phyloP scores from a whole-genome alignment of 2,113 vertebrate species.

The Asarcornis scutulata region DNA sequence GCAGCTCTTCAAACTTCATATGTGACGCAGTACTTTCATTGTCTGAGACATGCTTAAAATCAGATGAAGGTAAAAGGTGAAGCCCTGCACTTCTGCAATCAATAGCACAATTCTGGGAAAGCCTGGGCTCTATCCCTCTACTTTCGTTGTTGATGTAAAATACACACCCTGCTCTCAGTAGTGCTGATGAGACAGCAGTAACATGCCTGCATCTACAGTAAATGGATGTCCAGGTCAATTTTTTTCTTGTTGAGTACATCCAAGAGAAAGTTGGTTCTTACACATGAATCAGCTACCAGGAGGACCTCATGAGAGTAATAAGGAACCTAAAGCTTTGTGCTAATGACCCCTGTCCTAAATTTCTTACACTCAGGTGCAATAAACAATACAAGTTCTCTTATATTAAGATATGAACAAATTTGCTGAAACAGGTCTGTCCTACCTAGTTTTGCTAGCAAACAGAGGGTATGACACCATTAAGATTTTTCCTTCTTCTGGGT shows the following conservation, averaged over 20 bases:
- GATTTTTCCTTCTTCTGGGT: neutral
- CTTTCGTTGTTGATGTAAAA: neutral
- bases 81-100: neutral
- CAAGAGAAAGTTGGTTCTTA: neutral
- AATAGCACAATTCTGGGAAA: neutral
- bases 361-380: neutral
- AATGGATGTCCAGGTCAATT: accelerated
- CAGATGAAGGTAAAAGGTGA: neutral
- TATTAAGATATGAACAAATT: neutral
- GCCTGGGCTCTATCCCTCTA: neutral
- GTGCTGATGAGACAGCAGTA: neutral
- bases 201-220: neutral
- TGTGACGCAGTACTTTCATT: neutral
- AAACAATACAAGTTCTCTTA: neutral
- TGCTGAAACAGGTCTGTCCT: neutral
- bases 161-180: neutral
- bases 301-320: neutral
- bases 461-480: neutral
- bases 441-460: neutral
- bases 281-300: neutral
- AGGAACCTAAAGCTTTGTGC: neutral
- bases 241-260: neutral
- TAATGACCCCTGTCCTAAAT: neutral
- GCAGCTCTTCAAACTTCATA: neutral
- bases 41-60: neutral